Percentiles rank a stretch among this genome's conserved stretches.
Evolutionary conservation across 1,140 invertebrate species (phyloP).

Genomic region (Scaptomyza graminum): DNA sequence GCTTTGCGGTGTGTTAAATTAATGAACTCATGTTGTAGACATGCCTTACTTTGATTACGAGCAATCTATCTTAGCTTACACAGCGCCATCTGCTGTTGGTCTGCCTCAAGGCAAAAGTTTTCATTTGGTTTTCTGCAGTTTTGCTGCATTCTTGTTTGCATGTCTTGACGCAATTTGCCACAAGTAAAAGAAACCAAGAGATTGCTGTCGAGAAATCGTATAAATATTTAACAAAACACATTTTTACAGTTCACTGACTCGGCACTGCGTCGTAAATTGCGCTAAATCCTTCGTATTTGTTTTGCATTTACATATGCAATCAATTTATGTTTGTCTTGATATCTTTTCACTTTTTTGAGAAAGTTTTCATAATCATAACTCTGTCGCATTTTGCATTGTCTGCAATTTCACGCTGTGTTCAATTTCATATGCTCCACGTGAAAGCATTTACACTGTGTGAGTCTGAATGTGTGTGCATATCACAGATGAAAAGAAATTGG

Average conservation of each 20-base stretch:
- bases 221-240: constrained; percentile 67
- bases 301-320: constrained; percentile 47
- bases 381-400: constrained; percentile 57
- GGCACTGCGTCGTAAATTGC: constrained; percentile 60
- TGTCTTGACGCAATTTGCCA: constrained; percentile 62
- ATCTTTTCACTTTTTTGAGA: constrained; percentile 24
- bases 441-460: constrained; percentile 40
- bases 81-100: constrained; percentile 1
- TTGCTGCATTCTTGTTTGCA: constrained; percentile 55
- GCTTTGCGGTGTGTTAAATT: constrained; percentile 51
- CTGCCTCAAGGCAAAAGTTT: constrained; percentile 5
- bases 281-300: constrained; percentile 64
- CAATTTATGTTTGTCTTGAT: background rate
- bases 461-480: constrained; percentile 11
- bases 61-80: constrained; percentile 21
- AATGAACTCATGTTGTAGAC: constrained; percentile 73
- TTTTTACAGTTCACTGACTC: constrained; percentile 68
- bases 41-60: constrained; percentile 57
- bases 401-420: constrained; percentile 45
- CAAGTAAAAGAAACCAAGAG: constrained; percentile 5
- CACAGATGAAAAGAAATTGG: constrained; percentile 54
- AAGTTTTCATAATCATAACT: constrained; percentile 78
- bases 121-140: constrained; percentile 11
- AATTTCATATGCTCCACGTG: constrained; percentile 48
- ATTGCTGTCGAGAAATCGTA: constrained; percentile 20